Conservation (phyloP, 2,797 vertebrate genomes). For the Mycteria americana region DNA sequence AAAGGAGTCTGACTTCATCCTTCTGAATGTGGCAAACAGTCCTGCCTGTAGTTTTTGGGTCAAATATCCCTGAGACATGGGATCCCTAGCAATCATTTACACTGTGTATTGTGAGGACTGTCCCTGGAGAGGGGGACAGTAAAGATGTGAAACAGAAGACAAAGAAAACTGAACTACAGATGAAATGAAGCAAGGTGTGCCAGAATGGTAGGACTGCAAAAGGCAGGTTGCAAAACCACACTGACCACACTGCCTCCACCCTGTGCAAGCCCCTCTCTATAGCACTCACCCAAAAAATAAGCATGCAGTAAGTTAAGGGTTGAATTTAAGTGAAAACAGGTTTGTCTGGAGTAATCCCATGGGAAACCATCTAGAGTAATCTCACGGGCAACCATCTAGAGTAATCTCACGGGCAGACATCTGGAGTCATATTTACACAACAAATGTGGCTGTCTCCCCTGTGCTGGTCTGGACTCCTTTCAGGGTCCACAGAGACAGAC, state of each 20-base stretch:
- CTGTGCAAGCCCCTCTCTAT: not conserved
- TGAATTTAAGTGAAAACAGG: not conserved
- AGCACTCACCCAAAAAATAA: not conserved
- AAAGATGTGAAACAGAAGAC: not conserved
- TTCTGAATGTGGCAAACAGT: not conserved
- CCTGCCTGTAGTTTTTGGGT: not conserved
- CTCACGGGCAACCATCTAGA: not conserved
- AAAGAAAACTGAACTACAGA: not conserved
- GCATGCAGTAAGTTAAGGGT: not conserved
- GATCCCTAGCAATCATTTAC: not conserved
- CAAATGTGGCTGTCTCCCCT: too few relatives aligned
- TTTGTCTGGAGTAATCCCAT: not conserved
- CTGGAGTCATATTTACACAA: not conserved
- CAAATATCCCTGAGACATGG: not conserved
- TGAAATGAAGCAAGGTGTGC: not conserved
- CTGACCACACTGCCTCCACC: not conserved
- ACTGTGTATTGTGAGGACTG: not conserved
- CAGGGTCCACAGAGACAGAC: not conserved
- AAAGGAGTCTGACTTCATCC: not conserved
- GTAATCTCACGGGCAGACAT: not conserved
- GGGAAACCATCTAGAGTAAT: not conserved
- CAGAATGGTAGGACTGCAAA: not conserved
- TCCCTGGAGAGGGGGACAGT: not conserved
- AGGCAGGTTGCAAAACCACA: not conserved
- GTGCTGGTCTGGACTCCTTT: not conserved